These are phyloP conservation scores for Chlorops oryzae DNA, from an alignment of 1,140 invertebrate genomes.

Conservation along the genomic window DNA sequence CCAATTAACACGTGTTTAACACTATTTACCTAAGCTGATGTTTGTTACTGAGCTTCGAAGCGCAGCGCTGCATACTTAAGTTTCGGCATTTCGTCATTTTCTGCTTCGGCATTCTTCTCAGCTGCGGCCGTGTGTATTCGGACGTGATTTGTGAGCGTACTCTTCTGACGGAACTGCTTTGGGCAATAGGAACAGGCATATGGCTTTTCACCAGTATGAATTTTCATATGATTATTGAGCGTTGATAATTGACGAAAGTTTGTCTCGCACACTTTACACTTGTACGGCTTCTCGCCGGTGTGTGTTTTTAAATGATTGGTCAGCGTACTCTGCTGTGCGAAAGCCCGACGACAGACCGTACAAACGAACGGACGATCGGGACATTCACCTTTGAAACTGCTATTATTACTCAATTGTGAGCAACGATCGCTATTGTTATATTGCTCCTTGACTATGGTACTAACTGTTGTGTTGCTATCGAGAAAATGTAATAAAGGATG, in stretches of 20 bases:
- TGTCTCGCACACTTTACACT: conserved; percentile 45
- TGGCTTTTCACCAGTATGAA: conserved; percentile 47
- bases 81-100: too few species aligned
- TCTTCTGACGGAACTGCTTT: conserved; percentile 46
- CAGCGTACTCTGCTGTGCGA: conserved; percentile 45
- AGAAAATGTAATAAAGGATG: conserved; percentile 44
- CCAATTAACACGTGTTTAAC: too few species aligned
- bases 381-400: conserved; percentile 31
- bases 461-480: conserved; percentile 42
- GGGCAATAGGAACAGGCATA: conserved; percentile 47
- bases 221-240: conserved; percentile 47
- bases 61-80: too few species aligned
- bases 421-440: conserved; percentile 4
- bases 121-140: conserved; percentile 44
- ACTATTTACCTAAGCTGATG: too few species aligned
- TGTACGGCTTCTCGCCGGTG: conserved; percentile 46
- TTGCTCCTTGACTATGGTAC: conserved; percentile 29
- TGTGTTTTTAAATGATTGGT: conserved; percentile 48
- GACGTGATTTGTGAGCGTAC: conserved; percentile 44
- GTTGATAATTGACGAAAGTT: conserved; percentile 45
- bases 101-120: too few species aligned
- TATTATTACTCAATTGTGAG: neutral
- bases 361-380: conserved; percentile 47
- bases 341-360: conserved; percentile 41
- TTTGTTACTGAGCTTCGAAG: too few species aligned